Evolutionary conservation across 2,888 invertebrate species (phyloP), one percentile per base, ranked within the genome.

Genomic region (Anagyrus pseudococci): DNA sequence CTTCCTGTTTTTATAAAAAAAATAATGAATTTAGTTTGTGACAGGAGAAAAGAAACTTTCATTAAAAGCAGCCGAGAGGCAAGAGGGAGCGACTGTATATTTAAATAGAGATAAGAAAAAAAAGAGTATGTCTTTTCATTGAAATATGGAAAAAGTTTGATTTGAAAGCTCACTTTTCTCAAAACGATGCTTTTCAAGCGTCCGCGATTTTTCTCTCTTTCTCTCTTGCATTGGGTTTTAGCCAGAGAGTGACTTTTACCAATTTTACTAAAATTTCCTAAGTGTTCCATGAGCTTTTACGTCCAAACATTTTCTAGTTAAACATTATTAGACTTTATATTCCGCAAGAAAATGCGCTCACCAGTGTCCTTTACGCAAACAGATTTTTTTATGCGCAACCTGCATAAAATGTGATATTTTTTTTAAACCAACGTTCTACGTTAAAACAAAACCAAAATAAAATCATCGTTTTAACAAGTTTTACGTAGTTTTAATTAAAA

Each of bases 161-260:
- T 58, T 58, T 58, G 50, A 58, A 58, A 58, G 50, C 33, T 43
- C 23, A 17, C 50, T 49, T n/a, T 57, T 55, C 47, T 37, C 6
- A 57, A 49, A 49, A 37, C n/a, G 46, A 56, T 23, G 47, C 22
- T 46, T 44, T 46, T 26, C 23, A n/a, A 33, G n/a, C 22, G 29
- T 22, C n/a, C 15, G 2, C n/a, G 6, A 10, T 20, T 44, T 13
- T 17, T 19, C 43, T 43, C 43, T 17, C 17, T n/a, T 17, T 19
- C 43, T 29, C 33, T 46, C 47, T 47, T 15, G 47, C 23, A 23
- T 23, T 52, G 52, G 41, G 40, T 40, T 52, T 40, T 2, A 22
- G 41, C 52, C 52, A 52, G 40, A 33, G 17, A 29, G 33, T 49
- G 37, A 50, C 50, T 50, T 50, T 50, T 37, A 50, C 52, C 37